A percentile compares a stretch with the other conserved stretches of the same genome.
phyloP scores from a whole-genome alignment of 2,113 vertebrate species.

The Oreochromis spilurus region DNA sequence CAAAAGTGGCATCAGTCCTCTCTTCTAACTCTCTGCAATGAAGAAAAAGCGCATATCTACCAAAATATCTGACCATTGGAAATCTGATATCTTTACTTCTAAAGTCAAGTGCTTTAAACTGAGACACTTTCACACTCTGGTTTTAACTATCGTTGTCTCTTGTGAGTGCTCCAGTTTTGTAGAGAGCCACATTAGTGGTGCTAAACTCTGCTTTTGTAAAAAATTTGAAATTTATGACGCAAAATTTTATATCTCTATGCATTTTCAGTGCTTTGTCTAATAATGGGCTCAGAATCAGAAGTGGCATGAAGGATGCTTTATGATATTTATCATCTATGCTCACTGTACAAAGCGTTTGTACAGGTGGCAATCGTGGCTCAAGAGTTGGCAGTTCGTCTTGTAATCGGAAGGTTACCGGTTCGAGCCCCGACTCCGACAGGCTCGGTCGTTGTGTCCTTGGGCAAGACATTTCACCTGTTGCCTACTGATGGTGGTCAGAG shows the following conservation, averaged over 20 bases:
- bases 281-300: not conserved
- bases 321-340: not conserved
- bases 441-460: too few species aligned
- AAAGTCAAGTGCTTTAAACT: accelerated
- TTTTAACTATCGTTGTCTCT: not conserved
- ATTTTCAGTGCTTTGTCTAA: not conserved
- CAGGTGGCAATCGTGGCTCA: too few species aligned
- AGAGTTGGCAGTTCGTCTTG: too few species aligned
- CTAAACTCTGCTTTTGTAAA: not conserved
- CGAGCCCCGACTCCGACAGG: too few species aligned
- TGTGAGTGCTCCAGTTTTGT: not conserved
- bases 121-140: not conserved
- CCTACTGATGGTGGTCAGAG: too few species aligned
- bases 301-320: not conserved
- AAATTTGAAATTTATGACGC: accelerated
- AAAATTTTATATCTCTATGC: not conserved
- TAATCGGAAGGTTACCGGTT: too few species aligned
- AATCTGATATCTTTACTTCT: not conserved
- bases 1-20: not conserved
- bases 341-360: not conserved
- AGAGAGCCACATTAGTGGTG: not conserved
- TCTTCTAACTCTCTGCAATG: not conserved
- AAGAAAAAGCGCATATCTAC: not conserved
- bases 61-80: not conserved
- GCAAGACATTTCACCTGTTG: too few species aligned